phyloP scores from a whole-genome alignment of 2,113 vertebrate species.

The Callopanchax toddi region DNA sequence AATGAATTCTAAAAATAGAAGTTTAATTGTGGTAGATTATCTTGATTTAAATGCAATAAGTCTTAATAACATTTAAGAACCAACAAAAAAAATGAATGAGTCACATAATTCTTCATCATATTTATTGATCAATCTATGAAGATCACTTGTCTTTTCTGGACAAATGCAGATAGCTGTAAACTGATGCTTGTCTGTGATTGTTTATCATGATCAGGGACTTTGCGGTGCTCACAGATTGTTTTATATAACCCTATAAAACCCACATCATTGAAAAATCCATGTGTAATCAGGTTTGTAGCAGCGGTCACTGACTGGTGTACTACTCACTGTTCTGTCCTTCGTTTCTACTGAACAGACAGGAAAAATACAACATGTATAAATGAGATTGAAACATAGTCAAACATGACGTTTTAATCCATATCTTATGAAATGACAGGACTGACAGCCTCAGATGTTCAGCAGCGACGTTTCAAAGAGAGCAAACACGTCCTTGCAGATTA shows the following conservation, averaged over 20 bases:
- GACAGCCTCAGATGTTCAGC: constrained; percentile 5
- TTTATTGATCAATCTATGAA: too few relatives aligned
- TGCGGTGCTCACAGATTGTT: too few relatives aligned
- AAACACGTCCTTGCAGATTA: constrained; percentile 53
- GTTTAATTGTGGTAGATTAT: too few relatives aligned
- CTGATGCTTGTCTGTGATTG: background rate
- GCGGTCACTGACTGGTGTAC: background rate
- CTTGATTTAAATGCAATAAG: too few relatives aligned
- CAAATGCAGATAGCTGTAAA: background rate
- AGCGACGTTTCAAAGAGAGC: constrained; percentile 36
- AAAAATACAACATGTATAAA: too few relatives aligned
- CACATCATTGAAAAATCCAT: background rate
- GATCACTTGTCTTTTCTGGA: too few relatives aligned
- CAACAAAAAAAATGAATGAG: too few relatives aligned
- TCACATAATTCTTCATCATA: too few relatives aligned
- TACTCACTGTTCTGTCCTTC: background rate
- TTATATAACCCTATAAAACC: background rate
- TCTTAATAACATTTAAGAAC: too few relatives aligned
- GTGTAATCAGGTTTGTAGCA: background rate
- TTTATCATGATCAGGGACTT: background rate
- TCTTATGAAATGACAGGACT: background rate
- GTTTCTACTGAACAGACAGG: background rate
- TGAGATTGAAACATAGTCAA: background rate
- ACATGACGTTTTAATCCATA: background rate
- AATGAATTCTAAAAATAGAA: too few relatives aligned